Evolutionary conservation across 2,797 vertebrate species (phyloP).

Genomic region (Sebastes nivosus): DNA sequence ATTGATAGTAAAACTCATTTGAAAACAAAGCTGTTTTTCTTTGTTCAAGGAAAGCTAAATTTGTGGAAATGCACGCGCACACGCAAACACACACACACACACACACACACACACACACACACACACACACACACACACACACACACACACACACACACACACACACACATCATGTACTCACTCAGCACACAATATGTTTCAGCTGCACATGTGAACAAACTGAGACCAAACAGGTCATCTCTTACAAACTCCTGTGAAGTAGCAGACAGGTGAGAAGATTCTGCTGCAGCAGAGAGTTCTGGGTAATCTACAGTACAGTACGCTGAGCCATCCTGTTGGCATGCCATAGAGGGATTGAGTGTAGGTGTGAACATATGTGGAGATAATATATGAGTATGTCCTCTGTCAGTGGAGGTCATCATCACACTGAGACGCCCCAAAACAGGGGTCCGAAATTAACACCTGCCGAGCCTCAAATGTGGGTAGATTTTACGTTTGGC

Average conservation of each 20-base stretch:
- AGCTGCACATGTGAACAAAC: conserved; percentile 46
- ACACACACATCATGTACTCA: background rate
- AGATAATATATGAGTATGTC: conserved; percentile 44
- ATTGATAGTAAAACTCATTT: background rate
- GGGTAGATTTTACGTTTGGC: too few species aligned
- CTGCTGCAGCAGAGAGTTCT: background rate
- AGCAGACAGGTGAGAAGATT: conserved; percentile 42
- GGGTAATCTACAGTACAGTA: conserved; percentile 2
- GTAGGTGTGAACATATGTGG: conserved; percentile 51
- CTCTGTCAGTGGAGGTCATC: conserved; percentile 26
- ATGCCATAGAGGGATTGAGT: background rate
- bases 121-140: too few species aligned
- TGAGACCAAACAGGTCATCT: conserved; percentile 17
- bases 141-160: background rate
- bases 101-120: too few species aligned
- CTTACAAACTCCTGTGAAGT: conserved; percentile 47
- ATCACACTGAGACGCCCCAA: background rate
- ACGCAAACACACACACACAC: background rate
- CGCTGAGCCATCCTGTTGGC: conserved; percentile 8
- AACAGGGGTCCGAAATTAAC: background rate
- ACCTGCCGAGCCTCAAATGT: too few species aligned
- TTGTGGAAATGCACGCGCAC: background rate
- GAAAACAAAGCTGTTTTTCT: background rate
- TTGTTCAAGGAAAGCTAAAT: background rate
- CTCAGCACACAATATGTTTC: conserved; percentile 12